Conservation (phyloP, 2,797 vertebrate genomes). For the Megalops cyprinoides region DNA sequence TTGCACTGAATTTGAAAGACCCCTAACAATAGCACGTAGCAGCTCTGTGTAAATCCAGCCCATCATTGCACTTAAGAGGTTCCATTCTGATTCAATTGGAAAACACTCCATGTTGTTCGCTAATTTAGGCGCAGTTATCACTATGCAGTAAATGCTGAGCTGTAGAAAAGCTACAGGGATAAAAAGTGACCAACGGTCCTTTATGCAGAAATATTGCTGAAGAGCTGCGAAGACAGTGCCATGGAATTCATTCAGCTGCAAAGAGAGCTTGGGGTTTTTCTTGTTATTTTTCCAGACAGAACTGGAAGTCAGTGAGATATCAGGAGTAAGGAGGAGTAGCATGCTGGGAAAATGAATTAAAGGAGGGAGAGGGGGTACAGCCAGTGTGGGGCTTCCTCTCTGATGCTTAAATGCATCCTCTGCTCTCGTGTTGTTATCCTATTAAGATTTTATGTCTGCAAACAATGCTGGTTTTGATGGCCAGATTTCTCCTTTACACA, state of each 20-base stretch:
- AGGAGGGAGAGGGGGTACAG: background rate
- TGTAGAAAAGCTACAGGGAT: background rate
- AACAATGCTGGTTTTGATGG: background rate
- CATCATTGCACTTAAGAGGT: background rate
- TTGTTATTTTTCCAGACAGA: background rate
- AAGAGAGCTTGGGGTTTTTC: background rate
- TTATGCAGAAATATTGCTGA: background rate
- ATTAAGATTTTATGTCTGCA: slow-evolving; percentile 11
- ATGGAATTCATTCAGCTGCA: background rate
- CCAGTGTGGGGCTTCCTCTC: too few species aligned
- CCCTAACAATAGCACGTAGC: background rate
- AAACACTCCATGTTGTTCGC: background rate
- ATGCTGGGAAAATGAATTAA: background rate
- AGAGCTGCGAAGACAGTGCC: background rate
- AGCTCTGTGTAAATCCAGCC: background rate
- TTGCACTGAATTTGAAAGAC: background rate
- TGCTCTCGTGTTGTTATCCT: background rate
- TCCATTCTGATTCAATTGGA: background rate
- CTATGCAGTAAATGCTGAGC: background rate
- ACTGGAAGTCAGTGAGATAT: background rate
- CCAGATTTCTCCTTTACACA: background rate
- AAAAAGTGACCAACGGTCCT: background rate
- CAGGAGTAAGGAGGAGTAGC: too few species aligned
- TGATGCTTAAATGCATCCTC: slow-evolving; percentile 37
- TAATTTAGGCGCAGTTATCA: background rate